Evolutionary conservation across 2,113 vertebrate species (phyloP), one percentile per base, ranked within the genome.

Genomic region (Arenaria interpres): DNA sequence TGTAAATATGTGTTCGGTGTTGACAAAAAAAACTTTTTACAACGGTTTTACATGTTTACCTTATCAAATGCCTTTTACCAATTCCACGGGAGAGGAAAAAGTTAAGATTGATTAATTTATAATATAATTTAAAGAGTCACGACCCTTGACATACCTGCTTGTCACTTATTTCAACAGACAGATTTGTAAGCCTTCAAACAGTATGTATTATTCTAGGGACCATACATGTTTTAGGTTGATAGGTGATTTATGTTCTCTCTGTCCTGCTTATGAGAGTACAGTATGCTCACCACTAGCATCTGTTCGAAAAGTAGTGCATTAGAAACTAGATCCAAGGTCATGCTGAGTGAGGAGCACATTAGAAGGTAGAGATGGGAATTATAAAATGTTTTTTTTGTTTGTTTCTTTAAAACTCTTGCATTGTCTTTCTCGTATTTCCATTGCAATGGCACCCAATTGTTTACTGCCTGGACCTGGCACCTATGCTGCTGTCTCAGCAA

Each of bases 401-500:
- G 8, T 57, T 88, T 90, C 53, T 76, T 95, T 62, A 83, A 89
- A 96, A 37, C 0, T 18, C 16, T 53, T 71, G 27, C 21, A 57
- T 50, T 57, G 22, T 45, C 57, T 64, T 81, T 85, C 48, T 57
- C 73, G 2, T 48, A 9, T 89, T 96, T 80, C 45, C 32, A 50
- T 45, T 10, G 3, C 1, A 1, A 53, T 63, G 45, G 62, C 37
- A 84, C 64, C 2, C 21, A 78, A 67, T 51, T 74, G 54, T 95
- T 89, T 80, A 62, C 15, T 88, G 37, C 64, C 57, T 62, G 28
- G 89, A 78, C 53, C 12, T 81, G 71, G 68, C 90, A 80, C 76
- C 85, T 89, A 67, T 12, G 39, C 68, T 96, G 91, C 95, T 97
- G 63, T 69, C 92, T 98, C 93, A 95, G 94, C 88, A 96, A 84